These are phyloP conservation scores for Drosophila subobscura DNA, from an alignment of 1,140 invertebrate genomes.

Conservation along the genomic window DNA sequence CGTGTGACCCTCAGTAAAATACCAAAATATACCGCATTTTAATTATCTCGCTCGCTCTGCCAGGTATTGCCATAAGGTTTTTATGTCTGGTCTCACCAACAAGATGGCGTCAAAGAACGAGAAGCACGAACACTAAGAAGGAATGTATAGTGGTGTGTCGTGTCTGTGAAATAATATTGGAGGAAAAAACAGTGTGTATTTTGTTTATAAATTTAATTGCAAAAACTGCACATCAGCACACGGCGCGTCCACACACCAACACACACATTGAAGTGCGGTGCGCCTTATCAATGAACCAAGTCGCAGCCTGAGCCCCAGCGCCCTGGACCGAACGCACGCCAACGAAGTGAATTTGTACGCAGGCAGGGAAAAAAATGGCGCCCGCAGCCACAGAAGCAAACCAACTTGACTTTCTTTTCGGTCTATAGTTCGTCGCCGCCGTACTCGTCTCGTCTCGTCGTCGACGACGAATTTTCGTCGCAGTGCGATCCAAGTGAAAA, in stretches of 20 bases:
- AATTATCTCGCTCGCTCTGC: no score
- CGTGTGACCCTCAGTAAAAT: background rate
- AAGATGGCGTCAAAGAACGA: constrained; percentile 58
- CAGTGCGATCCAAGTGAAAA: constrained; percentile 38
- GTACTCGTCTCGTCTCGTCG: constrained; percentile 57
- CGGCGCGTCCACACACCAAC: constrained; percentile 55
- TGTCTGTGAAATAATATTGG: constrained; percentile 78
- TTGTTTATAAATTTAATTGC: constrained; percentile 81
- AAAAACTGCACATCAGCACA: constrained; percentile 74
- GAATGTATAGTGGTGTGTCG: constrained; percentile 74
- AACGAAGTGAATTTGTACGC: constrained; percentile 71
- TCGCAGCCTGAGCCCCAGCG: constrained; percentile 36
- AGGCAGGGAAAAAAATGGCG: constrained; percentile 78
- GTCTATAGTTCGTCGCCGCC: constrained; percentile 60
- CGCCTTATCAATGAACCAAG: constrained; percentile 72
- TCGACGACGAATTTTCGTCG: constrained; percentile 28
- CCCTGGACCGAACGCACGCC: constrained; percentile 19
- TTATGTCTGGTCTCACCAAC: background rate
- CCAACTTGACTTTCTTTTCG: constrained; percentile 80
- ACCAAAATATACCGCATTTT: no score
- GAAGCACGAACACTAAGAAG: constrained; percentile 74
- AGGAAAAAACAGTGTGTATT: constrained; percentile 72
- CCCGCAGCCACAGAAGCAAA: constrained; percentile 65
- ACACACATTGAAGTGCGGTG: constrained; percentile 47
- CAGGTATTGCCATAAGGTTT: no score